Evolutionary conservation across 1,140 invertebrate genomes (phyloP).

Genomic region (Ylistrum balloti): DNA sequence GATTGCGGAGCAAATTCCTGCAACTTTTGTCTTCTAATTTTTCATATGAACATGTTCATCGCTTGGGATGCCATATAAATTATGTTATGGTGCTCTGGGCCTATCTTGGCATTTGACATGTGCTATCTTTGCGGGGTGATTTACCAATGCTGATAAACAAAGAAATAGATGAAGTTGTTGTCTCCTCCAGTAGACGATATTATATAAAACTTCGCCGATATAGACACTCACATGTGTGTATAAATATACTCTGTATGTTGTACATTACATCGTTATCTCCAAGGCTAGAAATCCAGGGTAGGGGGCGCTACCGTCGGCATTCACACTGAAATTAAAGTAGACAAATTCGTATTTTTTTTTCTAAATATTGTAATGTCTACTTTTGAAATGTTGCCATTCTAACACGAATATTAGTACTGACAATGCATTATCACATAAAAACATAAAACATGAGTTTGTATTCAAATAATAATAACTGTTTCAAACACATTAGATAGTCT

Average conservation of each 20-base stretch:
- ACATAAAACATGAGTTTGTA: no score
- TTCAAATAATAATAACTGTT: no score
- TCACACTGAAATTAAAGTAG: no score
- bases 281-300: background rate
- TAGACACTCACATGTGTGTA: background rate
- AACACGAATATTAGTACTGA: no score
- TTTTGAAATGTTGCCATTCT: no score
- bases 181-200: constrained; percentile 12
- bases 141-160: constrained; percentile 25
- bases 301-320: background rate
- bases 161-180: background rate
- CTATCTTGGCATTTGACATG: constrained; percentile 15
- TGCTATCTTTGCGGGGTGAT: background rate
- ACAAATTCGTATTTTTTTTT: no score
- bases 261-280: background rate
- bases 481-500: no score
- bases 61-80: background rate
- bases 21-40: background rate
- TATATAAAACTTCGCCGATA: background rate
- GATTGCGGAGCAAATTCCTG: no score
- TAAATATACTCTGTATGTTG: background rate
- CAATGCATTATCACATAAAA: no score
- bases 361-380: no score
- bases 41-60: background rate
- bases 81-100: background rate